Base-by-base conservation (phyloP, 2,888 invertebrate genomes). In the Oligia strigilis region DNA sequence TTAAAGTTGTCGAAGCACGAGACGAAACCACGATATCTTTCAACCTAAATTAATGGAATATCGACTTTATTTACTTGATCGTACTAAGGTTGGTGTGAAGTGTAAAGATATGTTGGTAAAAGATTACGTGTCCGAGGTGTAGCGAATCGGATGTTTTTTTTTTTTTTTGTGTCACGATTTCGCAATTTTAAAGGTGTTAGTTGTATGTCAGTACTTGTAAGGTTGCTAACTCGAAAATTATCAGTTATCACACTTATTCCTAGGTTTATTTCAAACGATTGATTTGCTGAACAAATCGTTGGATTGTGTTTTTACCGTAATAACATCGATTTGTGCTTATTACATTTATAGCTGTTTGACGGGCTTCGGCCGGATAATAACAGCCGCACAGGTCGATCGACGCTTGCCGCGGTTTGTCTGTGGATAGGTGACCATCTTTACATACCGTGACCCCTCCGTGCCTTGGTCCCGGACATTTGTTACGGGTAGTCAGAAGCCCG, bases 101-200 rank as follows among this genome's bases (percentile, higher is more conserved):
- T 29, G 79, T 13, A 76, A 19, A 77, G 29, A 23, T 77, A 64
- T 23, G 9, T 78, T 88, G 77, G 85, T 83, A 72, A 73, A 73
- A 72, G 82, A 87, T 89, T 87, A 82, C 72, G 72, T 69, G 79
- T 78, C 52, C 77, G 84, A 90, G 89, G 89, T 91, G 91, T 88
- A 89, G 88, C 87, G 77, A 89, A 89, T 90, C 78, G 89, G 78
- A 80, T 80, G 6, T 89, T 80, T 89, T 92, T 92, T 92, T 92
- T 92, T 92, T 90, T 92, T 93, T 91, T 89, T 79, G 85, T 89
- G 90, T 91, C 92, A 93, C 92, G 93, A 92, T 87, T 91, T 88
- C 17, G 93, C 93, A 92, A 93, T 94, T 94, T 90, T 75, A 88
- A 86, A 91, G 90, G 92, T 91, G 91, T 91, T 87, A 84, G 83